Evolutionary conservation across 92 coral and sea anemone genomes (phyloP).

Genomic region (Isaurus tuberculatus): DNA sequence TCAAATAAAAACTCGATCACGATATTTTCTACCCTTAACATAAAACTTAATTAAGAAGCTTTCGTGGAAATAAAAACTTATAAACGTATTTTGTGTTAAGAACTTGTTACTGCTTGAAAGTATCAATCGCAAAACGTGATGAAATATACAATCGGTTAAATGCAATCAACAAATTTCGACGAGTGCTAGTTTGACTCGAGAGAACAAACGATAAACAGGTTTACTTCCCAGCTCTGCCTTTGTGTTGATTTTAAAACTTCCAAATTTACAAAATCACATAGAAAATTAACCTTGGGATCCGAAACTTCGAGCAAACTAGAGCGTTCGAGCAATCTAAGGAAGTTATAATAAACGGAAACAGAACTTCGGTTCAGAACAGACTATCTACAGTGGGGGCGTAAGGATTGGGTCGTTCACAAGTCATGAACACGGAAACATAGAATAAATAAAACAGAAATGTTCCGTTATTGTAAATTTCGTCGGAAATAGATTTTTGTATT

Average conservation of each 20-base stretch:
- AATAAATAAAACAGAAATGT: conserved; percentile 18
- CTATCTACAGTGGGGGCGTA: conserved; percentile 38
- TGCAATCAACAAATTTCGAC: conserved; percentile 13
- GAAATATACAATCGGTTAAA: conserved; percentile 9
- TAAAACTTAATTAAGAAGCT: background rate
- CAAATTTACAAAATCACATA: conserved; percentile 8
- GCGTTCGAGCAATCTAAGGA: conserved; percentile 35
- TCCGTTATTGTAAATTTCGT: conserved; percentile 10
- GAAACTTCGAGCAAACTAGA: conserved; percentile 10
- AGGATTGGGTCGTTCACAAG: conserved; percentile 23
- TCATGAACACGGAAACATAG: conserved; percentile 48
- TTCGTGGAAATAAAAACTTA: conserved; percentile 2
- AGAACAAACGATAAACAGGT: background rate
- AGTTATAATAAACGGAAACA: conserved; percentile 49
- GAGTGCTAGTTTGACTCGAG: conserved; percentile 4
- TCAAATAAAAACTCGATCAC: background rate
- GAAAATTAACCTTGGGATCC: background rate
- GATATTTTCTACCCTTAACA: background rate
- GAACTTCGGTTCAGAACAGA: conserved; percentile 24
- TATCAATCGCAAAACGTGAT: conserved; percentile 18
- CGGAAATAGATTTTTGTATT: conserved; percentile 33
- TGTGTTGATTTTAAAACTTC: background rate
- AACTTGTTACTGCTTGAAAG: background rate
- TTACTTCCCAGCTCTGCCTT: background rate
- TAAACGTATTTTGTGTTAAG: background rate